These are phyloP conservation scores for Vanessa atalanta DNA, from an alignment of 1,140 invertebrate genomes.

Conservation along the genomic window DNA sequence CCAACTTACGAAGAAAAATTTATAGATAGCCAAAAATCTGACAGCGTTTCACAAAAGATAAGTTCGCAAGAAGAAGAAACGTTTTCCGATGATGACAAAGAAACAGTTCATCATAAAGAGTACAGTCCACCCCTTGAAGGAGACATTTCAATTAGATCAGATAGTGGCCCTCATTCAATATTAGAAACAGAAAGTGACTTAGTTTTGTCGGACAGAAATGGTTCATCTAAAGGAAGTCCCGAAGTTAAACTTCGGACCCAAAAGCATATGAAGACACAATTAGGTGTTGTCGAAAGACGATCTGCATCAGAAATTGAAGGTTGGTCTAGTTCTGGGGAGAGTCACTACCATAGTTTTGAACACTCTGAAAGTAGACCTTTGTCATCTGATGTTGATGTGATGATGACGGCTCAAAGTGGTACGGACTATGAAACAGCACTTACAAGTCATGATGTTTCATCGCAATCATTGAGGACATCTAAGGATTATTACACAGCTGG, in stretches of 20 bases:
- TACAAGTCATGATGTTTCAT: conserved; percentile 88
- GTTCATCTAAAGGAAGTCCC: conserved; percentile 74
- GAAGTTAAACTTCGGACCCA: conserved; percentile 77
- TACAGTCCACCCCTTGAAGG: conserved; percentile 69
- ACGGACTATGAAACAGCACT: conserved; percentile 95
- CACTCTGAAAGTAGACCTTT: conserved; percentile 90
- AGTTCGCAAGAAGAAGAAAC: conserved; percentile 73
- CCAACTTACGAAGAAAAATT: conserved; percentile 50
- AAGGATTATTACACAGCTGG: conserved; percentile 92
- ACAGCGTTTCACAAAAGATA: conserved; percentile 66
- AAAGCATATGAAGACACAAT: conserved; percentile 81
- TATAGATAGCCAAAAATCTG: conserved; percentile 67
- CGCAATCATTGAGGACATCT: conserved; percentile 85
- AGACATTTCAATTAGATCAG: conserved; percentile 75
- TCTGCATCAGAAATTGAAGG: conserved; percentile 86
- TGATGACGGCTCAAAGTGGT: conserved; percentile 83
- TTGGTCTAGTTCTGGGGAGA: conserved; percentile 93
- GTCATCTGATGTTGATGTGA: conserved; percentile 92
- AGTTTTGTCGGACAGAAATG: conserved; percentile 70
- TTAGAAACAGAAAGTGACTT: conserved; percentile 78
- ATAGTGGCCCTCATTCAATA: conserved; percentile 79
- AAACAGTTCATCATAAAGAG: conserved; percentile 74
- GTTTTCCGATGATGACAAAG: conserved; percentile 73
- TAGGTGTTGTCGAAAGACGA: conserved; percentile 81
- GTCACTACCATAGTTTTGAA: conserved; percentile 94